Base-by-base conservation (phyloP, 2,888 invertebrate species). In the Acrocyrtus sp. region DNA sequence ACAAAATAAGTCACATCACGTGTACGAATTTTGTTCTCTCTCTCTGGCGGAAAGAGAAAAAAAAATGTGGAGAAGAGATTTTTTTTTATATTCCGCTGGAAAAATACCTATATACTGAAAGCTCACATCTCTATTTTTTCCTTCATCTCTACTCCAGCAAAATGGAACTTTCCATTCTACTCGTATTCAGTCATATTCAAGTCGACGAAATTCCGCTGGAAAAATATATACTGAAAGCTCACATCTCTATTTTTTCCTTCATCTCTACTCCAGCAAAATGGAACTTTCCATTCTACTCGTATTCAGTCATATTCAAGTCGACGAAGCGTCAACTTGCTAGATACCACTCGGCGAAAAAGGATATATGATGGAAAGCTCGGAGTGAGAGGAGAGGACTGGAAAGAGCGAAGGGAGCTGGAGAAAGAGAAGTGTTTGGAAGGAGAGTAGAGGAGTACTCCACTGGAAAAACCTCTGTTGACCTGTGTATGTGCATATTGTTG, bases 261-360 rank as follows among this genome's bases (percentile, higher is more conserved):
- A n/a, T n/a, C n/a, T n/a, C n/a, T n/a, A n/a, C 39, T 39, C 15
- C 15, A 39, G 6, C 39, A 6, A 58, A 58, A 67, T 58, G 67
- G 67, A 58, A 50, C 67, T 43, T 58, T 67, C 58, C 53, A 67
- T 39, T 67, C 67, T 22, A 43, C 41, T 6, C 67, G 51, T 57
- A 27, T 56, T 66, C 68, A 60, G 48, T 60, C 47, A 17, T 48
- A 51, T 58, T 60, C 68, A 68, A 68, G 68, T 68, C 68, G 60
- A 60, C 39, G 60, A 47, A 68, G 68, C 68, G 60, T 58, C 58
- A 58, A 58, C 45, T 58, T 27, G 43, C 43, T 26, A 45, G 39
- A 22, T 58, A 17, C n/a, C 45, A 26, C 21, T 19, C 34, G 29
- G 10, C 21, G 67, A 51, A 43, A 41, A 50, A 50, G 27, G 19